Conservation (phyloP, 2,113 vertebrate genomes). For the Plotosus lineatus region DNA sequence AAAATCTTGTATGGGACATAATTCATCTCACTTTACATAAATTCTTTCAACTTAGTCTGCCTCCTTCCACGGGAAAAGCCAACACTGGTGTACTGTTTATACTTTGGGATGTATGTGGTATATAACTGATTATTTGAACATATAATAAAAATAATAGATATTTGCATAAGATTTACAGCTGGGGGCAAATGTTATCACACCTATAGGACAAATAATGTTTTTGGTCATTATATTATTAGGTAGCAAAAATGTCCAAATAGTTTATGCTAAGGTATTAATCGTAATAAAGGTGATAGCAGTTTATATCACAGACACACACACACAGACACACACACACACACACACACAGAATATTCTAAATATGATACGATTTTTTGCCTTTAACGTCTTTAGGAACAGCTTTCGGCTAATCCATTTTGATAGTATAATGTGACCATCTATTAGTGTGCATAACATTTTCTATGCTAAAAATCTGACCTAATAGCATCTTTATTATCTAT, state of each 20-base stretch:
- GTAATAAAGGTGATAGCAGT: not conserved
- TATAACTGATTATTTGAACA: not conserved
- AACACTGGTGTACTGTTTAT: not conserved
- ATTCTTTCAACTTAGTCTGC: not conserved
- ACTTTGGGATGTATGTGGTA: not conserved
- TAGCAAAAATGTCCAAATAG: not conserved
- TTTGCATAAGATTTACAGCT: not conserved
- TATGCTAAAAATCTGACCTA: slow-evolving; percentile 1
- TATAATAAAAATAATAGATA: not conserved
- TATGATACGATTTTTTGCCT: not conserved
- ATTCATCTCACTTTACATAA: not conserved
- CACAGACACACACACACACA: too few relatives aligned
- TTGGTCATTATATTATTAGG: not conserved
- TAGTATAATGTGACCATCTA: not conserved
- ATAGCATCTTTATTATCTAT: not conserved
- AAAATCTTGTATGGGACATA: not conserved
- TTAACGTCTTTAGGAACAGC: not conserved
- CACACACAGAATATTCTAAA: not conserved
- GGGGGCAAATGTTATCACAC: not conserved
- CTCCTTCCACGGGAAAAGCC: not conserved
- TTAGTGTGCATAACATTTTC: not conserved
- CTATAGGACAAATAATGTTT: not conserved
- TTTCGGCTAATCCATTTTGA: not conserved
- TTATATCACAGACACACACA: too few relatives aligned
- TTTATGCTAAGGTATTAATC: not conserved